A percentile compares a stretch with the other conserved stretches of the same genome.
Evolutionary conservation across 92 coral and sea anemone species (phyloP).

Genomic region (Epizoanthus rinbou): DNA sequence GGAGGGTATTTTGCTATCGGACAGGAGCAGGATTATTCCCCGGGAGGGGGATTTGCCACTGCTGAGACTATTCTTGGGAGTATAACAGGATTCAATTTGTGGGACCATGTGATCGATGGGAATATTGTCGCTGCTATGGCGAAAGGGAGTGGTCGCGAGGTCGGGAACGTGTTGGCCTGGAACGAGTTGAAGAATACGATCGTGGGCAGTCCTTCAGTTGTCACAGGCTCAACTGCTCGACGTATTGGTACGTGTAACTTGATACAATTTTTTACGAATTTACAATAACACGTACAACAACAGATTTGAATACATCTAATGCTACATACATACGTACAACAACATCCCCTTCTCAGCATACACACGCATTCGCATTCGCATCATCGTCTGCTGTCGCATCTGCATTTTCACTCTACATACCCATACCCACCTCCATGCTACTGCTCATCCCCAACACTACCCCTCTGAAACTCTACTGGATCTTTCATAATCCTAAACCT

Average conservation of each 20-base stretch:
- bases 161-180: constrained; percentile 20
- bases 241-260: background rate
- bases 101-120: constrained; percentile 23
- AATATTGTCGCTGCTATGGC: constrained; percentile 16
- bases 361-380: too few species aligned
- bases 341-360: too few species aligned
- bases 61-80: constrained; percentile 11
- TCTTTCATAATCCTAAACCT: too few species aligned
- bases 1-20: constrained; percentile 33
- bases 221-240: background rate
- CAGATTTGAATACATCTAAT: too few species aligned
- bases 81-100: constrained; percentile 20
- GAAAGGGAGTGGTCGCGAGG: constrained; percentile 21
- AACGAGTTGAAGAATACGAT: background rate
- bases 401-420: too few species aligned
- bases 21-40: constrained; percentile 10
- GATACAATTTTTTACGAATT: too few species aligned
- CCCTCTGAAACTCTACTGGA: too few species aligned
- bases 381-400: too few species aligned
- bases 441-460: too few species aligned
- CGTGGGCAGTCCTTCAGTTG: background rate
- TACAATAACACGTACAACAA: too few species aligned
- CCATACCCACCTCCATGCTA: too few species aligned
- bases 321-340: too few species aligned
- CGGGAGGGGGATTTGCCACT: constrained; percentile 18